Evolutionary conservation across 2,797 vertebrate species (phyloP).

Genomic region (Diceros bicornis): DNA sequence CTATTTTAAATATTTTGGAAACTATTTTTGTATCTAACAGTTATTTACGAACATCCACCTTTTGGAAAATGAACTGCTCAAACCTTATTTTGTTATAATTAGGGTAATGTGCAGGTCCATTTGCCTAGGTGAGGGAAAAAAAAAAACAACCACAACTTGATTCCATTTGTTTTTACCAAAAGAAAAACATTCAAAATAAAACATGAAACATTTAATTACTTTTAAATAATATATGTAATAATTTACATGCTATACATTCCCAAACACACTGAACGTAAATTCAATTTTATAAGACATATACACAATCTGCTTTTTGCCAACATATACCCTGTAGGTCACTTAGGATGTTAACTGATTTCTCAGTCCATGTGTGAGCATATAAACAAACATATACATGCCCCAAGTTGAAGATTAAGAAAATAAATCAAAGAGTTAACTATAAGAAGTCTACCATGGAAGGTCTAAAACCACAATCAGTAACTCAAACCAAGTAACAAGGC

Average conservation of each 20-base stretch:
- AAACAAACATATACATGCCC: background rate
- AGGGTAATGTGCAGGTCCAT: background rate
- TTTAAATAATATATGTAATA: slow-evolving; percentile 85
- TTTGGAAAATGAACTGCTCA: slow-evolving; percentile 28
- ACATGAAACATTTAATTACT: slow-evolving; percentile 82
- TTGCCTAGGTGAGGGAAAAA: background rate
- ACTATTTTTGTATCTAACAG: background rate
- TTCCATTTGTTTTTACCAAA: slow-evolving; percentile 37
- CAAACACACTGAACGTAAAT: slow-evolving; percentile 78
- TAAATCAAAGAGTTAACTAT: slow-evolving; percentile 74
- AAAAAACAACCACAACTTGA: background rate
- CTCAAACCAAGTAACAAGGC: slow-evolving; percentile 85
- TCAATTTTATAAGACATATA: slow-evolving; percentile 76
- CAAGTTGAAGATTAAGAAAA: slow-evolving; percentile 59
- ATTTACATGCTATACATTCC: slow-evolving; percentile 84
- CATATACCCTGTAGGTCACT: slow-evolving; percentile 55
- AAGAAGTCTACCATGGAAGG: slow-evolving; percentile 76
- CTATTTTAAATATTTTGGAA: slow-evolving; percentile 23
- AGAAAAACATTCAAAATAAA: slow-evolving; percentile 82
- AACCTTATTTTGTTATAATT: background rate
- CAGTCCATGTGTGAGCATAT: slow-evolving; percentile 17
- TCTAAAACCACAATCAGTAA: slow-evolving; percentile 66
- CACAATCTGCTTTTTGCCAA: slow-evolving; percentile 71
- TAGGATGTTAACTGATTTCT: slow-evolving; percentile 66
- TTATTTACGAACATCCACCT: background rate